Percentiles rank a stretch among this genome's conserved stretches.
Conservation (phyloP, 2,888 invertebrate species). For the Peribatodes rhomboidaria region DNA sequence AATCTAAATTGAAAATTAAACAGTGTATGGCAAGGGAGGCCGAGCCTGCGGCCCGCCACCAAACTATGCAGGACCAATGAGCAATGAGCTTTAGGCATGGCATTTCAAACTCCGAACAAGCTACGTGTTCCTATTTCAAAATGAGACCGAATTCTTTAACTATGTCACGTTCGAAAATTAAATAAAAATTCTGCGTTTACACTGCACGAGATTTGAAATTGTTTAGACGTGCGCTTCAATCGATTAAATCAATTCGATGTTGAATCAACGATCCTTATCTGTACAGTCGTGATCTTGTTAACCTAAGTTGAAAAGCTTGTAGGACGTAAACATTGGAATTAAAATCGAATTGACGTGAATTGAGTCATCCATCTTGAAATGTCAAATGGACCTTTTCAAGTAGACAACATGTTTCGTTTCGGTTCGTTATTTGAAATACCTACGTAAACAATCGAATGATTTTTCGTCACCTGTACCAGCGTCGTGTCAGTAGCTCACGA, state of each 20-base stretch:
- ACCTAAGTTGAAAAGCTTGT: constrained; percentile 21
- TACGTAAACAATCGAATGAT: constrained; percentile 60
- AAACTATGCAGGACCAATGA: constrained; percentile 48
- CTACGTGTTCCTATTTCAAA: constrained; percentile 56
- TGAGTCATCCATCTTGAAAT: constrained; percentile 43
- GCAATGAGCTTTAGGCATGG: constrained; percentile 45
- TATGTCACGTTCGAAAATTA: not conserved
- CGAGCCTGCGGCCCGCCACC: constrained; percentile 43
- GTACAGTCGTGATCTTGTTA: constrained; percentile 29
- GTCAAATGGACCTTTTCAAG: constrained; percentile 52
- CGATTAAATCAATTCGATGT: constrained; percentile 22
- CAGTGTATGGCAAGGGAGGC: constrained; percentile 62
- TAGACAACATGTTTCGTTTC: constrained; percentile 49
- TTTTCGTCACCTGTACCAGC: constrained; percentile 65
- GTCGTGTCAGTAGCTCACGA: constrained; percentile 63
- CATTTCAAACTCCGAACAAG: constrained; percentile 37
- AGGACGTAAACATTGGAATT: constrained; percentile 30
- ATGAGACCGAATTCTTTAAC: constrained; percentile 45
- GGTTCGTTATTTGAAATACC: constrained; percentile 49
- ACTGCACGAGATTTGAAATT: constrained; percentile 6
- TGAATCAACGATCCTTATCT: constrained; percentile 22
- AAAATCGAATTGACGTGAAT: constrained; percentile 31
- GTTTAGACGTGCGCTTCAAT: constrained; percentile 21
- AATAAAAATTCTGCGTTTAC: constrained; percentile 8
- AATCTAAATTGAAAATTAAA: constrained; percentile 88